A percentile compares a stretch with the other conserved stretches of the same genome.
Conservation (phyloP, 2,888 invertebrate species). For the Alloplasta piceator region DNA sequence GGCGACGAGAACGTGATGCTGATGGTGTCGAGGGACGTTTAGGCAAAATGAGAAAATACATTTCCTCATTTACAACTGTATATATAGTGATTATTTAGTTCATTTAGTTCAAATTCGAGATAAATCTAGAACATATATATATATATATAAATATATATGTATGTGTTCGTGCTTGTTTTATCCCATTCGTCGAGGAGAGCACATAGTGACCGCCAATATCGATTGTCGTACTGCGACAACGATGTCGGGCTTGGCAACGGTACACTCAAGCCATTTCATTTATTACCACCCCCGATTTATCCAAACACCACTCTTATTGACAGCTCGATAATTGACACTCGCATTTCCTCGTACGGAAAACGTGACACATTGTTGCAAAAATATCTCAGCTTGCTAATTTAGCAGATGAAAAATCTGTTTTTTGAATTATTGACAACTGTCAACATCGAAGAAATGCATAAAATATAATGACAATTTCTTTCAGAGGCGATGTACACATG, state of each 20-base stretch:
- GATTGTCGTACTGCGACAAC: constrained; percentile 81
- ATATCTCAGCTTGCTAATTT: too few species aligned
- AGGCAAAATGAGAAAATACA: constrained; percentile 14
- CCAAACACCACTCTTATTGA: constrained; percentile 11
- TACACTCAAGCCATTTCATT: constrained; percentile 67
- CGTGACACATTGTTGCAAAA: too few species aligned
- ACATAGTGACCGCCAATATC: constrained; percentile 73
- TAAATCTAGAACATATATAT: background rate
- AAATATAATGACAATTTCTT: too few species aligned
- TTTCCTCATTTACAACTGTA: background rate
- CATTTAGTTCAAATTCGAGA: background rate
- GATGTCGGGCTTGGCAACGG: constrained; percentile 75
- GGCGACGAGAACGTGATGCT: constrained; percentile 1
- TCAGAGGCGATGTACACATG: too few species aligned
- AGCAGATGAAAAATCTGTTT: too few species aligned
- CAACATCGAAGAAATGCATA: too few species aligned
- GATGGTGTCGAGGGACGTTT: constrained; percentile 13
- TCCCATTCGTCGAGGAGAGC: constrained; percentile 34
- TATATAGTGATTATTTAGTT: too few species aligned
- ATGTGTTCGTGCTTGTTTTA: constrained; percentile 9
- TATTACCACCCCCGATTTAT: constrained; percentile 5
- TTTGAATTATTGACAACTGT: too few species aligned
- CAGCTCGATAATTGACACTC: constrained; percentile 2
- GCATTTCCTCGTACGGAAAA: background rate
- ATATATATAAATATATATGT: background rate